Evolutionary conservation across 1,140 invertebrate species (phyloP), one percentile per base, ranked within the genome.

Genomic region (Agrilus planipennis): DNA sequence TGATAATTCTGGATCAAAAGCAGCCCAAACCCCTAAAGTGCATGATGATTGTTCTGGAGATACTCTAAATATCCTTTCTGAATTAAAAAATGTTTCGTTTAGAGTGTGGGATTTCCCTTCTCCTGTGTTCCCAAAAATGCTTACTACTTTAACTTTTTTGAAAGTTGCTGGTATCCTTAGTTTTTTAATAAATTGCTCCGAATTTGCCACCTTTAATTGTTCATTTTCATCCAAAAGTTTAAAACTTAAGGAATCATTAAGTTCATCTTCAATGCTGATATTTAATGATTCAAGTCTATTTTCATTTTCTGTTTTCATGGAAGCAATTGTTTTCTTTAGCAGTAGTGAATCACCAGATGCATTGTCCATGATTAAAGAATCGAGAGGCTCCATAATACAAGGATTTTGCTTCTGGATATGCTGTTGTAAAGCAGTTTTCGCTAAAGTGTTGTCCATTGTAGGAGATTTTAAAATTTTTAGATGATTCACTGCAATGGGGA

Each of bases 101-200:
- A 89, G 58, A 0, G 83, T 86, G 49, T 82, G 71, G 23, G 84
- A 89, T 63, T 89, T 89, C 1, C 85, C 85, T 65, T 89, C 84
- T 1, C 85, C 84, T 2, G 84, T 87, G 52, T 86, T 89, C 1
- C 87, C 87, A 69, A 89, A 86, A 54, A 90, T 86, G 2, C 85
- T 85, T 2, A 89, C 75, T 14, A 89, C 84, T 67, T 89, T 89
- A 2, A 88, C 73, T 54, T 72, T 74, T 39, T 52, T 41, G 5
- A 32, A 29, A 7, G 20, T 5, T 4, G 38, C 35, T 16, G 28
- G 28, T 16, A 44, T 39, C 15, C 28, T 44, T 18, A 44, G 27
- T 17, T 14, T 19, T 17, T 11, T 17, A 23, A 44, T 22, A 39
- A 44, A 44, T 19, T 35, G 34, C 20, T 44, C 42, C 3, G 42